phyloP scores from a whole-genome alignment of 1,140 invertebrate genomes.

The Bombus difficillimus region DNA sequence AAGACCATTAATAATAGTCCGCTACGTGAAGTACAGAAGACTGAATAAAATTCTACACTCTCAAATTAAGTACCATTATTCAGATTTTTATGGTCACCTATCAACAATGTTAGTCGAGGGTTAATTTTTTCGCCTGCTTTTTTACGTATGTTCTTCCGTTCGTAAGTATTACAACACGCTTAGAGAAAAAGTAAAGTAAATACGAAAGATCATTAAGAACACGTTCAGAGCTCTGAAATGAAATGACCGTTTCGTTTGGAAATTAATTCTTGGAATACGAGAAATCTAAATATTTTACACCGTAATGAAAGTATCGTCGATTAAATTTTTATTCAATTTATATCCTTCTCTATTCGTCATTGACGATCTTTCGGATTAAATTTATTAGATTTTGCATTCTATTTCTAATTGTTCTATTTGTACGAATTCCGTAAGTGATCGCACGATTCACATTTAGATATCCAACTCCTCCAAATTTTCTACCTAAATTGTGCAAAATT shows the following conservation, averaged over 20 bases:
- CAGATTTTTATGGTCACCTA: not conserved
- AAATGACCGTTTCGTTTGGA: not conserved
- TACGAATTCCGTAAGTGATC: too few relatives aligned
- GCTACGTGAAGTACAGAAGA: not conserved
- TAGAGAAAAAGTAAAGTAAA: not conserved
- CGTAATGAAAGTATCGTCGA: not conserved
- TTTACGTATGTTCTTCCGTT: not conserved
- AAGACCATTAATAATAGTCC: not conserved
- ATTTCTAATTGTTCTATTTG: not conserved
- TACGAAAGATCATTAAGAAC: not conserved
- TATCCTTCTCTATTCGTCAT: rapidly evolving
- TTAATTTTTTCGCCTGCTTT: not conserved
- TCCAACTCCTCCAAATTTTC: not conserved
- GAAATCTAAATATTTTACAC: not conserved
- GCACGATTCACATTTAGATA: too few relatives aligned
- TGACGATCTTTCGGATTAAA: rapidly evolving
- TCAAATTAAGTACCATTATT: not conserved
- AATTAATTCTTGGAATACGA: not conserved
- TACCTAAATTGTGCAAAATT: not conserved
- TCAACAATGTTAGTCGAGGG: not conserved
- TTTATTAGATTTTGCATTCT: not conserved
- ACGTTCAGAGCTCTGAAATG: not conserved
- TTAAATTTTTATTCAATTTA: not conserved
- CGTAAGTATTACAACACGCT: not conserved
- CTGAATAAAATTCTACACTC: not conserved